phyloP scores from a whole-genome alignment of 1,140 invertebrate genomes.

The Drosophila punjabiensis region DNA sequence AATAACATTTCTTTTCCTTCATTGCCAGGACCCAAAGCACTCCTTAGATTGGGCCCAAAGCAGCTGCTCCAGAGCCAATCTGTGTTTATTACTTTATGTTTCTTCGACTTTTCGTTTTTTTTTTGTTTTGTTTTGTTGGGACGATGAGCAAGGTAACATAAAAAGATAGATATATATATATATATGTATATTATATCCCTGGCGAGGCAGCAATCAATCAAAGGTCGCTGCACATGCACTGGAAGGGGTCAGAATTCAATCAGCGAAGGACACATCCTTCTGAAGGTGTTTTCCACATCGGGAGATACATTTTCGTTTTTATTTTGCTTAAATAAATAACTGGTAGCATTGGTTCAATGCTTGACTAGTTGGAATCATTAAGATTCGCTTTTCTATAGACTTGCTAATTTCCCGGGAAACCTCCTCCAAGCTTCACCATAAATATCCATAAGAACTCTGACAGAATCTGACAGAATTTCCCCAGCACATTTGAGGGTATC shows the following conservation, averaged over 20 bases:
- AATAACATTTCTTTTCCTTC: constrained; percentile 70
- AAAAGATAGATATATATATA: background rate
- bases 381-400: background rate
- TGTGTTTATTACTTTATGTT: constrained; percentile 65
- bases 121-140: background rate
- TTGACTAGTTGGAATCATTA: background rate
- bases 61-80: constrained; percentile 47
- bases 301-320: background rate
- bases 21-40: constrained; percentile 45
- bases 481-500: constrained; percentile 5
- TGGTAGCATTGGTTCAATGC: background rate
- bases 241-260: constrained; percentile 29
- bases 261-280: background rate
- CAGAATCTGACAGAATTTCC: background rate
- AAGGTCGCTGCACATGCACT: constrained; percentile 41
- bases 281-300: background rate
- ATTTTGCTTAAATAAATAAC: background rate
- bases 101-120: constrained; percentile 3
- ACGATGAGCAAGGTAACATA: background rate
- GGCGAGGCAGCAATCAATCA: constrained; percentile 43
- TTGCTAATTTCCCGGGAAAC: background rate
- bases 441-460: constrained; percentile 60
- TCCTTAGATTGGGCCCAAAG: constrained; percentile 34
- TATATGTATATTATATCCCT: background rate
- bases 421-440: constrained; percentile 18